Evolutionary conservation across 2,888 invertebrate genomes (phyloP).

Genomic region (Epirrhoe tristata): DNA sequence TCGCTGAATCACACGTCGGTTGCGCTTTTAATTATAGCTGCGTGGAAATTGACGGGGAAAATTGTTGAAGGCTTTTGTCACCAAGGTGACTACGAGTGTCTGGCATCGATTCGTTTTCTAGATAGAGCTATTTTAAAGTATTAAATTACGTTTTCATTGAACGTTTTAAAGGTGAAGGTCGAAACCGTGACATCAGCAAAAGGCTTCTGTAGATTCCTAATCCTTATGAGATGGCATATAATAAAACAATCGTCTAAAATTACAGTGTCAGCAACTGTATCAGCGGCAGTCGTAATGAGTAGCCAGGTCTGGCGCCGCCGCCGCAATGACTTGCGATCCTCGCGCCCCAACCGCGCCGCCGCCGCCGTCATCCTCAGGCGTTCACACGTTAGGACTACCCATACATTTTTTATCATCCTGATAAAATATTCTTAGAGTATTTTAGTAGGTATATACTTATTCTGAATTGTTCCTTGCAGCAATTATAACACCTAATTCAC

Average conservation of each 20-base stretch:
- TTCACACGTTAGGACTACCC: constrained; percentile 52
- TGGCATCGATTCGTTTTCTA: constrained; percentile 7
- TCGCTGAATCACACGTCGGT: constrained; percentile 42
- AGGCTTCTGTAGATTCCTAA: constrained; percentile 34
- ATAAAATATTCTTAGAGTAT: constrained; percentile 13
- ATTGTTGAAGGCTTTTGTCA: constrained; percentile 25
- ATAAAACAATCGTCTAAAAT: constrained; percentile 47
- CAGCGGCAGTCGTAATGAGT: constrained; percentile 76
- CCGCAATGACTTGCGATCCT: constrained; percentile 74
- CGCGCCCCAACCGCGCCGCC: constrained; percentile 37
- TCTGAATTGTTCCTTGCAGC: not conserved
- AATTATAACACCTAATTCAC: not conserved
- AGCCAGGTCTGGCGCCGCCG: constrained; percentile 66
- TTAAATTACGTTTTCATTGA: constrained; percentile 1
- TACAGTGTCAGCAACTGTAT: constrained; percentile 66
- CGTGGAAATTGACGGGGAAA: constrained; percentile 33
- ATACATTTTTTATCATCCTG: constrained; percentile 24
- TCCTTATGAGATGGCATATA: constrained; percentile 39
- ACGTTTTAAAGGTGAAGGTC: constrained; percentile 31
- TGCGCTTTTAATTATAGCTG: constrained; percentile 36
- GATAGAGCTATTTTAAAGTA: not conserved
- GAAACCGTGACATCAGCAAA: constrained; percentile 35
- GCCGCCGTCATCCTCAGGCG: constrained; percentile 44
- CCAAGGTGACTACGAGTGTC: constrained; percentile 15
- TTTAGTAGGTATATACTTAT: not conserved